A percentile compares a stretch with the other conserved stretches of the same genome.
These are phyloP conservation scores for Epirrhoe tristata DNA, from an alignment of 2,888 invertebrate genomes.

Conservation along the genomic window DNA sequence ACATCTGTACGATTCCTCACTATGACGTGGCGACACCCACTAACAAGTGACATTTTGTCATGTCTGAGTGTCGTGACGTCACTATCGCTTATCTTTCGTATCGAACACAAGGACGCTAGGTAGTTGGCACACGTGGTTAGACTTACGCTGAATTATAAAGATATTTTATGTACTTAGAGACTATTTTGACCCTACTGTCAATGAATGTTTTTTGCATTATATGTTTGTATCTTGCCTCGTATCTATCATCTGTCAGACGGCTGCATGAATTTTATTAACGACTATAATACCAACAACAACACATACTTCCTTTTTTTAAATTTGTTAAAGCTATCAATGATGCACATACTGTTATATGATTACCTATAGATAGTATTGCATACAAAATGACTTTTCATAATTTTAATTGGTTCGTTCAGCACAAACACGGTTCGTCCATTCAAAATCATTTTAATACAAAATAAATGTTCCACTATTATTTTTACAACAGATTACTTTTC, in stretches of 20 bases:
- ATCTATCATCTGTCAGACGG: no score
- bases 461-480: not conserved
- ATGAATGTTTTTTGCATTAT: no score
- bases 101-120: constrained; percentile 39
- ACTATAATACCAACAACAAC: no score
- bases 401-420: not conserved
- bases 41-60: constrained; percentile 20
- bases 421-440: not conserved
- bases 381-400: not conserved
- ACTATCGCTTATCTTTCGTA: constrained; percentile 39
- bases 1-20: constrained; percentile 22
- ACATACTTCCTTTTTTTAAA: no score
- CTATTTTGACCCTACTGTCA: no score
- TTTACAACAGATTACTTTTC: not conserved
- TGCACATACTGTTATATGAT: not conserved
- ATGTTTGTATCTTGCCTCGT: no score
- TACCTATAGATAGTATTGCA: not conserved
- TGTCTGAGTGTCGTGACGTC: constrained; percentile 32
- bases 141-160: no score
- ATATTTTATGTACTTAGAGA: no score
- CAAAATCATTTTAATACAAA: not conserved
- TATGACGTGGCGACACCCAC: constrained; percentile 23
- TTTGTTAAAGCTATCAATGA: not conserved
- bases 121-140: constrained; percentile 5
- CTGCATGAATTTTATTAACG: no score